These are phyloP conservation scores for Calephelis virginiensis DNA, from an alignment of 1,140 invertebrate species.

Conservation along the genomic window DNA sequence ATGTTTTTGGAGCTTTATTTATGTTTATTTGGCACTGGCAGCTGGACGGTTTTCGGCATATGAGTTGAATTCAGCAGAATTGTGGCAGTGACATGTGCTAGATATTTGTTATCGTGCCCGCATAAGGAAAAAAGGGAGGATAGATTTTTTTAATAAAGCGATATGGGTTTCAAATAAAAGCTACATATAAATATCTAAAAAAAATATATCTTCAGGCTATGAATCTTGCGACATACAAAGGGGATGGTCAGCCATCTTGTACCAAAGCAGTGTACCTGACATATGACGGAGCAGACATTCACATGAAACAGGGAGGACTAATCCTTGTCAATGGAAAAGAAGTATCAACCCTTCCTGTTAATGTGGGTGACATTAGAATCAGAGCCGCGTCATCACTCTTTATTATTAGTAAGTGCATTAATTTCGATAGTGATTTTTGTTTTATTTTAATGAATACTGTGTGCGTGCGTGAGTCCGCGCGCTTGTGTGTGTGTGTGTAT, in stretches of 20 bases:
- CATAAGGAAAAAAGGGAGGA: no score
- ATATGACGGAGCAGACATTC: slow-evolving; percentile 77
- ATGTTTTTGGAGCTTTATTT: no score
- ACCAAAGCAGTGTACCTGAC: slow-evolving; percentile 88
- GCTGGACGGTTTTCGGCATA: no score
- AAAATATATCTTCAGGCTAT: slow-evolving; percentile 79
- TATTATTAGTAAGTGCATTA: slow-evolving; percentile 76
- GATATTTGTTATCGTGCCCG: no score
- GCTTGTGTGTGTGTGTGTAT: no score
- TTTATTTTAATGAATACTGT: not conserved
- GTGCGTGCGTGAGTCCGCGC: no score
- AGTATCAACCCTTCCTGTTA: slow-evolving; percentile 82
- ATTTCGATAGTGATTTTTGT: not conserved
- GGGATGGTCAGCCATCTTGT: slow-evolving; percentile 84
- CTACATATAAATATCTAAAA: no score
- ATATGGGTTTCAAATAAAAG: not conserved
- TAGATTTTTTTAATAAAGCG: not conserved
- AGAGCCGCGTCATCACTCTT: slow-evolving; percentile 88
- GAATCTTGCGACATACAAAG: slow-evolving; percentile 79
- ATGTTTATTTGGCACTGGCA: no score
- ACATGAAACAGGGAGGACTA: slow-evolving; percentile 85
- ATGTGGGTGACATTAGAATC: slow-evolving; percentile 80
- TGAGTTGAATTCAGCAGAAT: no score
- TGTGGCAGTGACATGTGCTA: no score
- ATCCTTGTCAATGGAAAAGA: slow-evolving; percentile 86